Conservation (phyloP, 1,140 invertebrate species). For the Himalopsyche phryganea region DNA sequence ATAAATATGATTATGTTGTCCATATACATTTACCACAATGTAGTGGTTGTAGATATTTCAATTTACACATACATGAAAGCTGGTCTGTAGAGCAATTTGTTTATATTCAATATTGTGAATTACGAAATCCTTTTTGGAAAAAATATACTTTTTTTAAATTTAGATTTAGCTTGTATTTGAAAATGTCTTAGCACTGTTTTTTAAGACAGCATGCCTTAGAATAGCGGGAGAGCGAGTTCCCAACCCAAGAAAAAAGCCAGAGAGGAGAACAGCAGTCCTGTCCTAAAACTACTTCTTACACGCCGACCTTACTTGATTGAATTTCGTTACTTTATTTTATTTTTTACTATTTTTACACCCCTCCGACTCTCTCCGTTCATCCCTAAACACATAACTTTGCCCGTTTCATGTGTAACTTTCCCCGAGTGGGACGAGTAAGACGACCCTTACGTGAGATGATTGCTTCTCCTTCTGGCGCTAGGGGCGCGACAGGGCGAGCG, state of each 20-base stretch:
- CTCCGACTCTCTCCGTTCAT: conserved; percentile 13
- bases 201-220: no score
- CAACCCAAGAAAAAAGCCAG: neutral
- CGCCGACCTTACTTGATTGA: conserved; percentile 21
- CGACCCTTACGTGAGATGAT: neutral
- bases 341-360: conserved; percentile 29
- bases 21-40: no score
- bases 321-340: conserved; percentile 26
- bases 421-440: neutral
- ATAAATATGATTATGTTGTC: no score
- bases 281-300: conserved; percentile 6
- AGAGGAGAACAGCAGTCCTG: neutral
- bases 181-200: no score
- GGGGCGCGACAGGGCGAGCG: neutral
- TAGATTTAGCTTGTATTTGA: no score
- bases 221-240: neutral
- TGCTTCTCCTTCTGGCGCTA: neutral
- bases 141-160: no score
- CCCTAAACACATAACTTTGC: conserved; percentile 27
- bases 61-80: no score
- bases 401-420: conserved; percentile 20
- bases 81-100: no score
- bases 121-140: no score
- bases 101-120: no score
- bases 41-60: no score